Evolutionary conservation across 2,797 vertebrate species (phyloP).

Genomic region (Anisognathus igniventris): DNA sequence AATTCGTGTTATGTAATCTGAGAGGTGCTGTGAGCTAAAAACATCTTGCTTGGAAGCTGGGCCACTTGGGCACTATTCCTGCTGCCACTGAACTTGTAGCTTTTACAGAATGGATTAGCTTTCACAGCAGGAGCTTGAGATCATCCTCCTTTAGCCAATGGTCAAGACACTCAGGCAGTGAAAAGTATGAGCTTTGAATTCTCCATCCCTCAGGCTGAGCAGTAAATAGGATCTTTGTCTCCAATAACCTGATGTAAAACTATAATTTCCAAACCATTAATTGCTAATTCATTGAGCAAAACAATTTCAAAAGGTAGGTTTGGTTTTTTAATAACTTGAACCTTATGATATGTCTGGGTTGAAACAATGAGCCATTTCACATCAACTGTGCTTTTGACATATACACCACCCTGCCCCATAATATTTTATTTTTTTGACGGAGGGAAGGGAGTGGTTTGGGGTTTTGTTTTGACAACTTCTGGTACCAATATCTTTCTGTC

Average conservation of each 20-base stretch:
- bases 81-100: not conserved
- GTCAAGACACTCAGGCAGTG: not conserved
- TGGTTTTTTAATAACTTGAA: not conserved
- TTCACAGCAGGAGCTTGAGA: not conserved
- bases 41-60: not conserved
- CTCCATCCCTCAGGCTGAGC: not conserved
- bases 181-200: not conserved
- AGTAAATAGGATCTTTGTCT: not conserved
- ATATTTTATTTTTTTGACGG: not conserved
- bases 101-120: not conserved
- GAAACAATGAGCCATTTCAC: not conserved
- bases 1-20: not conserved
- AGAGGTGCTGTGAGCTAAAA: not conserved
- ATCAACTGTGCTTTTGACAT: not conserved
- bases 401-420: not conserved
- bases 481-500: not conserved
- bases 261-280: not conserved
- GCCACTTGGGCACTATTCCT: not conserved
- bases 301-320: not conserved
- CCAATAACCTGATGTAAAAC: not conserved
- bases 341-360: not conserved
- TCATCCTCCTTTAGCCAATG: not conserved
- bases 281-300: not conserved
- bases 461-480: not conserved
- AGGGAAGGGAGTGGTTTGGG: not conserved